Percentiles rank a stretch among this genome's conserved stretches.
phyloP scores from a whole-genome alignment of 2,113 vertebrate species.

The Oostethus manadensis region DNA sequence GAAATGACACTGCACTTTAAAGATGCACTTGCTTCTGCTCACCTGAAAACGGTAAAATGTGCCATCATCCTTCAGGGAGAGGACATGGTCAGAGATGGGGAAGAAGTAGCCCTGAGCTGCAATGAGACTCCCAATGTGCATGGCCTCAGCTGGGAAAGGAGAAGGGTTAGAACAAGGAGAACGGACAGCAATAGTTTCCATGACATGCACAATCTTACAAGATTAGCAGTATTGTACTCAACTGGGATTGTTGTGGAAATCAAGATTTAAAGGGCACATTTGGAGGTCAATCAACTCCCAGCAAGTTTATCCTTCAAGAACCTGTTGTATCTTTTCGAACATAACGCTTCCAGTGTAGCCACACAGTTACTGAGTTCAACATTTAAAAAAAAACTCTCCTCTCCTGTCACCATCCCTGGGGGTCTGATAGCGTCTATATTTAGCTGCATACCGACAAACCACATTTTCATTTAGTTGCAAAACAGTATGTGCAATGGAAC shows the following conservation, averaged over 20 bases:
- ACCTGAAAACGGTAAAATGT: slow-evolving; percentile 98
- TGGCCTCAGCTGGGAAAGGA: slow-evolving; percentile 82
- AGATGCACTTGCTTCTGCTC: slow-evolving; percentile 31
- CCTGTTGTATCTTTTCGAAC: neutral
- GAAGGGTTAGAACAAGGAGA: neutral
- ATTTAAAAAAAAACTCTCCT: slow-evolving; percentile 28
- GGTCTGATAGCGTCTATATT: neutral
- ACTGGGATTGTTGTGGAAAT: neutral
- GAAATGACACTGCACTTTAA: too few species aligned
- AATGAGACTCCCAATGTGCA: slow-evolving; percentile 92
- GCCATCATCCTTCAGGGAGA: slow-evolving; percentile 92
- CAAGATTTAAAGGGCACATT: neutral
- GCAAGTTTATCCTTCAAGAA: neutral
- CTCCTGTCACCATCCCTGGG: slow-evolving; percentile 8
- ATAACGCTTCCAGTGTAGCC: neutral
- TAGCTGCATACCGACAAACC: neutral
- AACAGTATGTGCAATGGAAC: too few species aligned
- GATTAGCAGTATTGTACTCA: neutral
- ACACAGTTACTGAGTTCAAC: slow-evolving; percentile 18
- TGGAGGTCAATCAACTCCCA: neutral
- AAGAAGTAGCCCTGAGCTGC: slow-evolving; percentile 96
- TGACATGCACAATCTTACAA: neutral
- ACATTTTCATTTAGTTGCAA: neutral
- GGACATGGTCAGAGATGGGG: slow-evolving; percentile 94
- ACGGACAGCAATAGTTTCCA: slow-evolving; percentile 2